Base-by-base conservation (phyloP, 2,113 vertebrate species). In the Pomatostomus ruficeps region DNA sequence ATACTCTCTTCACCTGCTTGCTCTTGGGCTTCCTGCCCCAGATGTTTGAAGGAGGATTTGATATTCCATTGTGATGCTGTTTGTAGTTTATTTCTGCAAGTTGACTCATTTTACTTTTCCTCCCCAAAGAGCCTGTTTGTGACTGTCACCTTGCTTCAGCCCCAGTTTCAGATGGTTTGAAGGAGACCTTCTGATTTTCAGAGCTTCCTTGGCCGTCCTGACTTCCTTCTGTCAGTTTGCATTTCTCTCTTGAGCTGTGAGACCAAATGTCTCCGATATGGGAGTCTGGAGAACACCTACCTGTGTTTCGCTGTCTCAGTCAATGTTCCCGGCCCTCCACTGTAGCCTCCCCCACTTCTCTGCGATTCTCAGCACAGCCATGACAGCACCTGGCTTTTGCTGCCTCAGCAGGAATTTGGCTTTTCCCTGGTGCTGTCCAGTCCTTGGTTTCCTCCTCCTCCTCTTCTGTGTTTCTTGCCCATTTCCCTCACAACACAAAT, bases 1-100 rank as follows among this genome's bases (percentile, higher is more conserved):
- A 12, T 94, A 7, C 66, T 72, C 25, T 49, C 62, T 49, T 93
- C 93, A 94, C 95, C 95, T 96, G 93, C 81, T 75, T 82, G 66
- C 54, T 73, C 49, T 79, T 62, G 42, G 7, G 4, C 68, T 96
- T 94, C 90, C 74, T 95, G 81, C 19, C n/a, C 31, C 55, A 68
- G 77, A 43, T 75, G 57, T 78, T 68, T 91, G 77, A 89, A 68
- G 70, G 71, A 72, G 42, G 43, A 59, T 57, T 85, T 78, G 33
- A 18, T 55, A n/a, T 87, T 85, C 78, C 48, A 68, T 78, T 67
- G 57, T 78, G 45, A 33, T 72, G 42, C 49, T 7, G 3, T 87
- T 72, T 82, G 70, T 52, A 36, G 63, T 87, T 75, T 83, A 26
- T 77, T 79, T 66, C 40, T 89, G 65, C 31, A 36, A 45, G 74